Conservation (phyloP, 2,797 vertebrate species). For the Diglossa cyanea region DNA sequence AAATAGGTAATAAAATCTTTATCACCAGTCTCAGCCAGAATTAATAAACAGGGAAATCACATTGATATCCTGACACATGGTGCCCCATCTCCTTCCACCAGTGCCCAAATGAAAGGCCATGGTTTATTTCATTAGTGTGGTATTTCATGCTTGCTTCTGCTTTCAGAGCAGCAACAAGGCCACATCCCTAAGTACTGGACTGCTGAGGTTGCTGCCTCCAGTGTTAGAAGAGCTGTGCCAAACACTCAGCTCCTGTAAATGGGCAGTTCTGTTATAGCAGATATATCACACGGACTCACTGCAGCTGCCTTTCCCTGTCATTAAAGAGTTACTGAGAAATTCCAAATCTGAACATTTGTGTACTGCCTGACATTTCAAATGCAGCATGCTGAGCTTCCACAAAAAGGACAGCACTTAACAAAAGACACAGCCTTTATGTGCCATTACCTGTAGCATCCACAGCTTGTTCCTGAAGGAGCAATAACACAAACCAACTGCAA, state of each 20-base stretch:
- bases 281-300: not conserved
- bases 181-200: not conserved
- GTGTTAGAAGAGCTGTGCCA: not conserved
- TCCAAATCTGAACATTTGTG: not conserved
- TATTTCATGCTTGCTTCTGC: not conserved
- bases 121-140: not conserved
- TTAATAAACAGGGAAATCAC: not conserved
- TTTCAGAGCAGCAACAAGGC: not conserved
- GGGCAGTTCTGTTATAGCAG: not conserved
- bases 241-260: not conserved
- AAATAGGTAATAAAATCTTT: conserved; percentile 35
- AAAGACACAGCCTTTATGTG: not conserved
- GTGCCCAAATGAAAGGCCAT: not conserved
- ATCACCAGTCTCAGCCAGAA: not conserved
- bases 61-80: not conserved
- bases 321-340: conserved; percentile 34
- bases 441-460: not conserved
- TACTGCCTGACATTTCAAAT: not conserved
- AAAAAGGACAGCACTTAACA: not conserved
- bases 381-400: not conserved
- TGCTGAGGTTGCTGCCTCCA: not conserved
- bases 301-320: conserved; percentile 17
- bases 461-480: not conserved
- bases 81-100: not conserved
- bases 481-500: not conserved